phyloP scores from a whole-genome alignment of 2,113 vertebrate genomes.

The Acinonyx jubatus region DNA sequence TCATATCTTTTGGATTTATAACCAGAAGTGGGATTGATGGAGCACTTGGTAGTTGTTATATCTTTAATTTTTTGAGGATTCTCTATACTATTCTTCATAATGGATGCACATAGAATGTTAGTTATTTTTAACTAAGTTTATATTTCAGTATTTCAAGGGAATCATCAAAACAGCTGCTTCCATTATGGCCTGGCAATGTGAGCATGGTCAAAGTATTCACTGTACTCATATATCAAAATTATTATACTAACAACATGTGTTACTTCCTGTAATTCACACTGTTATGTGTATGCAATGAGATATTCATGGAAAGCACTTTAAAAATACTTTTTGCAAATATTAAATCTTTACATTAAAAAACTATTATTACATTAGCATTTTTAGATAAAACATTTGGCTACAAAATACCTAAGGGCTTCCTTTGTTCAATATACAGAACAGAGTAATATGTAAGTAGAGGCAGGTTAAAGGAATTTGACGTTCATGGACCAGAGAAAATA shows the following conservation, averaged over 20 bases:
- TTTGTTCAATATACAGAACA: not conserved
- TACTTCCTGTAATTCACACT: not conserved
- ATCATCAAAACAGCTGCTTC: not conserved
- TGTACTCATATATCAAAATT: not conserved
- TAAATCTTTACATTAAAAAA: not conserved
- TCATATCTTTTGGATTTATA: not conserved
- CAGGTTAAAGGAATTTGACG: not conserved
- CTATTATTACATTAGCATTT: not conserved
- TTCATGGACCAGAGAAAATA: not conserved
- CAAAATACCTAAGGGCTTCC: not conserved
- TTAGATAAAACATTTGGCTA: not conserved
- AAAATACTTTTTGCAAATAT: not conserved
- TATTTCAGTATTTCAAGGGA: not conserved
- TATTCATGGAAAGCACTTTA: not conserved
- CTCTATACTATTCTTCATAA: not conserved
- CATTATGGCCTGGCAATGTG: not conserved
- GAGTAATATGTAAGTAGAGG: not conserved
- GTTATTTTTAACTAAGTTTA: slow-evolving; percentile 18
- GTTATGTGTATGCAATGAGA: not conserved
- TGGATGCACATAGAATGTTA: not conserved
- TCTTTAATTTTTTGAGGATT: not conserved
- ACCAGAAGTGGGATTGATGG: not conserved
- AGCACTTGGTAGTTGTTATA: not conserved
- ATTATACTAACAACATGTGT: not conserved
- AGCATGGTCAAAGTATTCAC: not conserved